Base-by-base conservation (phyloP, 2,888 invertebrate genomes). In the Eugnorisma glareosa region DNA sequence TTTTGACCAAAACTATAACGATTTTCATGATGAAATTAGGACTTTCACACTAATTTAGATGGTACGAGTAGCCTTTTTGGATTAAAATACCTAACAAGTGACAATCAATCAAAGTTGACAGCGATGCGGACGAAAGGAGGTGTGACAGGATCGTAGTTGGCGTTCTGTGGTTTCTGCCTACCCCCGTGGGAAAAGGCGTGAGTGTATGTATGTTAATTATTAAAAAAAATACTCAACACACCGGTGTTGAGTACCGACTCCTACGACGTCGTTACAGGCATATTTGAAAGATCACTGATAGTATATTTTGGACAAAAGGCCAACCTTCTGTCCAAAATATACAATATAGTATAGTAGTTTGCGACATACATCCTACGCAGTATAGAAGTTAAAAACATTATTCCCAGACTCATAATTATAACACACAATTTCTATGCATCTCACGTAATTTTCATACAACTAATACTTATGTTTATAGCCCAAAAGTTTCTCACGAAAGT, bases 391-490 rank as follows among this genome's bases (percentile, higher is more conserved):
- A 79, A 48, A 79, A 63, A 43, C 28, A 31, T 54, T 54, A n/a
- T 74, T 54, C 11, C 21, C 24, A 28, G 6, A 11, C n/a, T 13
- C 54, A 71, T 77, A 67, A 57, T 40, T 67, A 63, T 51, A 18
- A 45, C 5, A 13, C 18, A 45, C 18, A 8, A 6, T 81, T 40
- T 31, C 77, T 24, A 72, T 61, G 68, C 59, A 66, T 31, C 59
- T 54, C 81, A 83, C 77, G 81, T 81, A 77, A 24, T 54, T 72
- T 72, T 43, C 72, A 37, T 69, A 40, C 28, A 82, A 68, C 61
- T 67, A 35, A 66, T 82, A 77, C 83, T 81, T 77, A 40, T 72
- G 51, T 81, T 69, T 82, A 77, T 72, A 37, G 15, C 51, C 64
- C 45, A 59, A 78, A 81, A 81, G 24, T 77, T 82, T 54, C n/a